Base-by-base conservation (phyloP, 37 sponge, comb jelly and placozoan genomes). In the Aphrocallistes beatrix region DNA sequence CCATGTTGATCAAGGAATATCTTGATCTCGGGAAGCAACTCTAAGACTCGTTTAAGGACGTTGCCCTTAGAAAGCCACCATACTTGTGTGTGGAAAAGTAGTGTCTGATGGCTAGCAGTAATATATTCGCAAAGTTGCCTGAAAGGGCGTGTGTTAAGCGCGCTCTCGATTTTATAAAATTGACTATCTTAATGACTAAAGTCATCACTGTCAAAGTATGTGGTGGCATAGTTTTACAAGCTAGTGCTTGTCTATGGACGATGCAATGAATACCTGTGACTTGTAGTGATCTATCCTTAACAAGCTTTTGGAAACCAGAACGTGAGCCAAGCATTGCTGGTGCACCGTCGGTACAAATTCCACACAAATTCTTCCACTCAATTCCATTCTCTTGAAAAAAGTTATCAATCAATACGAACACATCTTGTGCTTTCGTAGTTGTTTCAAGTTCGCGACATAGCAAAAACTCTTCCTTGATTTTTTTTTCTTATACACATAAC, bases 11-110 rank as follows among this genome's bases (percentile, higher is more conserved):
- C 21, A 60, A 60, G 75, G 75, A 60, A 60, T 60, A n/a, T n/a
- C n/a, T 60, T 60, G 32, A 60, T 60, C 75, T 60, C 75, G 75
- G 75, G 75, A 60, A 60, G 75, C 75, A 60, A 60, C 75, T 60
- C 75, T 19, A 60, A 60, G 75, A 60, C 75, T 60, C 75, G 75
- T 60, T 60, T 60, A 60, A 60, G 75, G 75, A 60, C 75, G 75
- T 60, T 60, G n/a, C 75, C 75, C 75, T 42, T 60, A 60, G 75
- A 60, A 60, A 60, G 75, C 75, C 75, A 60, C 75, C 75, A 30
- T 19, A 60, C 75, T 60, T 60, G 75, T 19, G 75, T 13, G 34
- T 60, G 75, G 21, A 60, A 60, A 60, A 60, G 75, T 60, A 60
- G 75, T 25, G 75, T 60, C 75, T 60, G 75, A 60, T 60, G 75